Evolutionary conservation across 2,888 invertebrate genomes (phyloP), one percentile per base, ranked within the genome.

Genomic region (Drosophila mercatorum): DNA sequence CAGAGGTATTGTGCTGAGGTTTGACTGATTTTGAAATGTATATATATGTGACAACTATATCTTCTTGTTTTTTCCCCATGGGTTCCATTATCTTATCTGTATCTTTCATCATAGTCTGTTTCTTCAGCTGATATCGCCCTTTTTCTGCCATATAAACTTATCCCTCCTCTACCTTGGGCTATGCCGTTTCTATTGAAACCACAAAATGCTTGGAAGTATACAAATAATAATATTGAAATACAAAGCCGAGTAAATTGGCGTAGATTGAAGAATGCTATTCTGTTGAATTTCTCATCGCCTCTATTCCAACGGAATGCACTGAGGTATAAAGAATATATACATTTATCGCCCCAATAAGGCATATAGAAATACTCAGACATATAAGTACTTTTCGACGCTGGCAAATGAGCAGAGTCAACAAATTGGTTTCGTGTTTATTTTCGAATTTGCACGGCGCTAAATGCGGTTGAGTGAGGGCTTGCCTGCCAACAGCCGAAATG

Each of bases 381-480:
- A 57, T 41, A 60, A 22, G 73, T 52, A 41, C 38, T 47, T 43
- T 53, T 49, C 52, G 52, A 55, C 60, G 22, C 11, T 40, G 34
- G 67, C 60, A 60, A 62, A 83, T 47, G 75, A 66, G 64, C 65
- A 72, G 57, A 75, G 61, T 67, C 65, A 79, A 77, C 61, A 79
- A 75, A 77, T 67, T 75, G 53, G 22, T 28, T 63, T 63, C 71
- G 41, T 70, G 64, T 86, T 83, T 83, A 65, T 74, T 63, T 81
- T 72, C 34, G 41, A 72, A 83, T 84, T 87, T 75, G 81, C 79
- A 62, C 63, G 43, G 52, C 72, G 74, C 72, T 36, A 79, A 88
- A 80, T 75, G 72, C 67, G 75, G 57, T 51, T 43, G 63, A 63
- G 36, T 47, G 47, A 36, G 60, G 12, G 55, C 56, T 41, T 28